Evolutionary conservation across 35 echinoderm and acorn worm species (phyloP).

Genomic region (Ophiothrix spiculata): DNA sequence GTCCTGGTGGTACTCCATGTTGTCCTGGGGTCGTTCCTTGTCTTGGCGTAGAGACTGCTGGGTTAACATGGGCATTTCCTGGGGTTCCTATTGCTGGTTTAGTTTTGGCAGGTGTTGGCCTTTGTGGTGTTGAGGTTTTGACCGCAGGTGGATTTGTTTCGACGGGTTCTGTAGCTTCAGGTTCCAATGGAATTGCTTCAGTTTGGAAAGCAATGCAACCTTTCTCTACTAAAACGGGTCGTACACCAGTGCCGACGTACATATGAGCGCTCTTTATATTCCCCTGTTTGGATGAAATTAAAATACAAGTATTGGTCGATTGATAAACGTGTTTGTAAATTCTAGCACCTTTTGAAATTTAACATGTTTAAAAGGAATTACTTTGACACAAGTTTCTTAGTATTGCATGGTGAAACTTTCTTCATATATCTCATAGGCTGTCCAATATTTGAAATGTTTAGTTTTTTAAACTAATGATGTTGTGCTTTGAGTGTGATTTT

Average conservation of each 20-base stretch:
- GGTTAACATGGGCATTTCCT: not conserved
- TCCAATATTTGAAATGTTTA: no score
- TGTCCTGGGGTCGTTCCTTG: not conserved
- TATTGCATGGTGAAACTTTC: no score
- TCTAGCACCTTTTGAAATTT: not conserved
- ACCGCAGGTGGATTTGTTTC: not conserved
- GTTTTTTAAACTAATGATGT: no score
- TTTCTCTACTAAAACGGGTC: not conserved
- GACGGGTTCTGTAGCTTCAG: not conserved
- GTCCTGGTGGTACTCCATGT: not conserved
- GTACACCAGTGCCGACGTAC: not conserved
- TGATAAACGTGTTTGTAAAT: not conserved
- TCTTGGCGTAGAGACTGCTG: not conserved
- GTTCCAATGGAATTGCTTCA: not conserved
- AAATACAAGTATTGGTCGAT: not conserved
- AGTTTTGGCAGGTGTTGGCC: not conserved
- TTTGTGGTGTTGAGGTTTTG: not conserved
- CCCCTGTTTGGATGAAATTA: not conserved
- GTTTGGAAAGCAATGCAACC: not conserved
- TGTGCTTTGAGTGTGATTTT: no score
- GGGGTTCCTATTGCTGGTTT: not conserved
- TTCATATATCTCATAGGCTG: no score
- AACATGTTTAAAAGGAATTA: not conserved
- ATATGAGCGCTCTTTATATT: not conserved
- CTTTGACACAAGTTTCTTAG: no score